Evolutionary conservation across 2,797 vertebrate species (phyloP).

Genomic region (Falco berigora): DNA sequence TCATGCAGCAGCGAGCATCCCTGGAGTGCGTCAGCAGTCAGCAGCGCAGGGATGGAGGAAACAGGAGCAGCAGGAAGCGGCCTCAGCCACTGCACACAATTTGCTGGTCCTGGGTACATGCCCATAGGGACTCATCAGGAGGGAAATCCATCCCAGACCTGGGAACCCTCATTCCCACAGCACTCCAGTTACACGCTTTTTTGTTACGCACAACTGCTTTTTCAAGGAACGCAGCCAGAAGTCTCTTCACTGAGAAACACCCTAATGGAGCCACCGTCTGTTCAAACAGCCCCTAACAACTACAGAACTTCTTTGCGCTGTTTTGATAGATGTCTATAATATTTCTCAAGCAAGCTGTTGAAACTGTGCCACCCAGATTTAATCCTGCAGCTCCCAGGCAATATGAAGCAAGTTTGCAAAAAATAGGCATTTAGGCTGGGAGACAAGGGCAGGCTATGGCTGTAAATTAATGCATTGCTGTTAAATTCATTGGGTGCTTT

Average conservation of each 20-base stretch:
- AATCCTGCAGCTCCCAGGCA: not conserved
- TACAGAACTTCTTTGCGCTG: not conserved
- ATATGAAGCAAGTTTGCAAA: not conserved
- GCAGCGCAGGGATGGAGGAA: not conserved
- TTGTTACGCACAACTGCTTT: no score
- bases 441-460: not conserved
- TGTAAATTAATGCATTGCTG: no score
- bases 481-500: not conserved
- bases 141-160: not conserved
- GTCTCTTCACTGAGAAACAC: not conserved
- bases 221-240: fast-evolving
- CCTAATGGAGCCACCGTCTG: fast-evolving
- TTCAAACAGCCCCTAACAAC: not conserved
- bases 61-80: not conserved
- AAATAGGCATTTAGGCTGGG: not conserved
- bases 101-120: not conserved
- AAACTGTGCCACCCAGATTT: not conserved
- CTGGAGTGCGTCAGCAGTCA: no score
- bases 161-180: not conserved
- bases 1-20: no score
- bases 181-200: not conserved
- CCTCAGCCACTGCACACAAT: not conserved
- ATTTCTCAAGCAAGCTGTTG: not conserved
- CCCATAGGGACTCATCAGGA: not conserved
- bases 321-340: not conserved